Evolutionary conservation across 23 tunicate genomes (phyloP).

Genomic region (Diplosoma virens): DNA sequence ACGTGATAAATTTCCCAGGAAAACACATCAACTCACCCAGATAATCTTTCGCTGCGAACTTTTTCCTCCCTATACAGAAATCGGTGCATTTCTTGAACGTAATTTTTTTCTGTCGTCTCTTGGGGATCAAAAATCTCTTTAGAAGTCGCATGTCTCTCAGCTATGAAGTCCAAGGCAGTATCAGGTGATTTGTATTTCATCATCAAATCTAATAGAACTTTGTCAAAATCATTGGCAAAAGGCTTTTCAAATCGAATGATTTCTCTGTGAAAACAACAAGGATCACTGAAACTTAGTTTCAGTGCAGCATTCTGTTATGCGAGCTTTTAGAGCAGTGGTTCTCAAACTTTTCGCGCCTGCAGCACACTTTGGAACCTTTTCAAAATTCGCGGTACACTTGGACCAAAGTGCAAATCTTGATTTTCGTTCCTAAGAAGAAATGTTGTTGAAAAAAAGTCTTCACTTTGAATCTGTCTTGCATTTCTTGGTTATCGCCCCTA

Average conservation of each 20-base stretch:
- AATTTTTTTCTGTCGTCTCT: not conserved
- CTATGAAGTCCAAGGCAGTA: not conserved
- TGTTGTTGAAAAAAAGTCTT: too few relatives aligned
- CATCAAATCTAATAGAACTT: not conserved
- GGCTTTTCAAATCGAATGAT: constrained; percentile 2
- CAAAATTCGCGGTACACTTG: too few relatives aligned
- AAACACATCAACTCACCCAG: constrained; percentile 6
- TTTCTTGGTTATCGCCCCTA: too few relatives aligned
- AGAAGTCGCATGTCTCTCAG: not conserved
- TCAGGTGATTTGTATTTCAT: constrained; percentile 6
- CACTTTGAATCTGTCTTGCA: too few relatives aligned
- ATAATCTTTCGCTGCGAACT: constrained; percentile 5
- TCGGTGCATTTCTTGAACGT: constrained; percentile 45
- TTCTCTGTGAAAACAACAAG: constrained; percentile 8
- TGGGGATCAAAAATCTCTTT: not conserved
- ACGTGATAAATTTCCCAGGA: too few relatives aligned
- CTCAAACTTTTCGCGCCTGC: too few relatives aligned
- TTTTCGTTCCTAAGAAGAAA: too few relatives aligned
- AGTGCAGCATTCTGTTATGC: too few relatives aligned
- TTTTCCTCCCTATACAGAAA: constrained; percentile 48
- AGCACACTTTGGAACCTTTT: too few relatives aligned
- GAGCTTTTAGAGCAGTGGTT: too few relatives aligned
- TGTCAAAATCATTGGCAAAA: not conserved
- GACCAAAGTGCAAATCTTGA: too few relatives aligned
- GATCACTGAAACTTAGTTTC: too few relatives aligned